Percentiles rank a stretch among this genome's conserved stretches.
Evolutionary conservation across 1,140 invertebrate species (phyloP).

Genomic region (Zaprionus tsacasi): DNA sequence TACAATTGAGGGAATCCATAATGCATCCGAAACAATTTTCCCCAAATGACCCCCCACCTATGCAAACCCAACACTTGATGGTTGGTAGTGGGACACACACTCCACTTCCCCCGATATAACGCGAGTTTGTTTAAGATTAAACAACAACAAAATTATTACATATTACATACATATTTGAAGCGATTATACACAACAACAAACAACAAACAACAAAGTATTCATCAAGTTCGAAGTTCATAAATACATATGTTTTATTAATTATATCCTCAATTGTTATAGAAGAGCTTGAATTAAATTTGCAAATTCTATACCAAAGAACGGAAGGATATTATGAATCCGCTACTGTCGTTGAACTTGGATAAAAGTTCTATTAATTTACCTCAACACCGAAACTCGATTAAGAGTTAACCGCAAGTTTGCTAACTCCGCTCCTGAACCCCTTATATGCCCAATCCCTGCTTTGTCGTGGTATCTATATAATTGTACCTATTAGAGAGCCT

Average conservation of each 20-base stretch:
- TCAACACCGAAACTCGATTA: not conserved
- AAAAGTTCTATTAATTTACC: not conserved
- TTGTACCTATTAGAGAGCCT: constrained; percentile 16
- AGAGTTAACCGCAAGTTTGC: not conserved
- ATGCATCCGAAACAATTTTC: not conserved
- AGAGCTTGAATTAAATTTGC: too few relatives aligned
- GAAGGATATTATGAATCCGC: not conserved
- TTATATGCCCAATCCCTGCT: not conserved
- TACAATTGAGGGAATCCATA: constrained; percentile 34
- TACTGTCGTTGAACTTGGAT: not conserved
- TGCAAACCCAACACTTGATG: not conserved
- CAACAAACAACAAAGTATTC: too few relatives aligned
- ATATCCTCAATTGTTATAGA: too few relatives aligned
- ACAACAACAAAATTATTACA: too few relatives aligned
- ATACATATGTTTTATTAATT: too few relatives aligned
- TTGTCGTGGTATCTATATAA: not conserved
- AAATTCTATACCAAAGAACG: too few relatives aligned
- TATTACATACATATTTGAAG: not conserved
- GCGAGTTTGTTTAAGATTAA: not conserved
- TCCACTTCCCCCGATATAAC: not conserved
- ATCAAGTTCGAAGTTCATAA: not conserved
- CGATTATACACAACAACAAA: not conserved
- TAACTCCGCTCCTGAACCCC: constrained; percentile 5
- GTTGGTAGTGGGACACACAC: not conserved
- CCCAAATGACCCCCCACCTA: not conserved